Evolutionary conservation across 2,888 invertebrate genomes (phyloP).

Genomic region (Drosophila prolongata): DNA sequence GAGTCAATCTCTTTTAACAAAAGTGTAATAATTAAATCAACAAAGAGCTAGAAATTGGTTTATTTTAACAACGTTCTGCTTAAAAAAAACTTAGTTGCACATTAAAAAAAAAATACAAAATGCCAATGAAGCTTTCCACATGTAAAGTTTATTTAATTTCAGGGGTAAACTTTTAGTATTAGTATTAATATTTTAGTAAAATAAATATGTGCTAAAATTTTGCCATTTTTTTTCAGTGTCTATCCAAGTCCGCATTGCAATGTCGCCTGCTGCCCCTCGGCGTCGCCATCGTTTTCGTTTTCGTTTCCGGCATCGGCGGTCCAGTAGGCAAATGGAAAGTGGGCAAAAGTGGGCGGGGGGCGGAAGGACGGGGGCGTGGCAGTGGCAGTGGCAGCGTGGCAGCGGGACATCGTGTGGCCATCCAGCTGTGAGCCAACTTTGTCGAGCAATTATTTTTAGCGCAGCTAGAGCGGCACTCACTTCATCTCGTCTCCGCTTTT

Average conservation of each 20-base stretch:
- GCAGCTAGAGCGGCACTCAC: conserved; percentile 23
- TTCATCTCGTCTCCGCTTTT: conserved; percentile 20
- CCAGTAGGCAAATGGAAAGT: conserved; percentile 33
- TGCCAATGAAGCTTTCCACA: too few relatives aligned
- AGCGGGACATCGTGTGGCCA: conserved; percentile 13
- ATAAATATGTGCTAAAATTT: too few relatives aligned
- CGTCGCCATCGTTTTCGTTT: conserved; percentile 37
- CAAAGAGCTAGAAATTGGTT: too few relatives aligned
- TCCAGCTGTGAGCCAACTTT: conserved; percentile 70
- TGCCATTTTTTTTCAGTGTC: conserved; percentile 33
- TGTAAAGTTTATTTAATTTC: too few relatives aligned
- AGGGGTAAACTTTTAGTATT: too few relatives aligned
- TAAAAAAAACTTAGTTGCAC: too few relatives aligned
- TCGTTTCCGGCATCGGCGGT: conserved; percentile 1
- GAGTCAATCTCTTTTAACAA: too few relatives aligned
- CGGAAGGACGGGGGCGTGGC: not conserved
- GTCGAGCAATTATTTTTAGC: conserved; percentile 75
- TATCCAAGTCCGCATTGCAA: conserved; percentile 63
- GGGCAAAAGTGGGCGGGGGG: not conserved
- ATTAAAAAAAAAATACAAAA: too few relatives aligned
- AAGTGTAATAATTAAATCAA: too few relatives aligned
- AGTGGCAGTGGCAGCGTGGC: not conserved
- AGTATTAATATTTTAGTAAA: too few relatives aligned
- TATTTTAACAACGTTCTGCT: too few relatives aligned
- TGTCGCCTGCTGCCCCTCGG: conserved; percentile 49